Evolutionary conservation across 2,113 vertebrate species (phyloP), one percentile per base, ranked within the genome.

Genomic region (Eidolon helvum): DNA sequence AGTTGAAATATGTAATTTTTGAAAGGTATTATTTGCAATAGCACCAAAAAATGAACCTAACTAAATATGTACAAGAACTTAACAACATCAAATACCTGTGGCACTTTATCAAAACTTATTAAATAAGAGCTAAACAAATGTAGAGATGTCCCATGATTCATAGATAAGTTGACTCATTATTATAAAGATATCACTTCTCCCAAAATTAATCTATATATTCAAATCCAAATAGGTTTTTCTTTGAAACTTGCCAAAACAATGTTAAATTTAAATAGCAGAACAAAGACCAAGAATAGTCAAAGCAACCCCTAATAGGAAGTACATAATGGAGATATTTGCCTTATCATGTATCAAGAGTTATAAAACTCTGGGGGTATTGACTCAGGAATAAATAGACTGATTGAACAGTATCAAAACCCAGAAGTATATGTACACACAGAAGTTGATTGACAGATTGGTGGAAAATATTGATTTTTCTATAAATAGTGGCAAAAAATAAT

Each of bases 51-150:
- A 69, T 75, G 35, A 59, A 30, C 83, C 38, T 82, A 94, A n/a
- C 55, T 53, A 89, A 94, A 59, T 18, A 30, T 63, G 38, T 11
- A 38, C 1, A 59, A 91, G n/a, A 65, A 1, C 38, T 85, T 75
- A 87, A 61, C 5, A 85, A 38, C 24, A 92, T 53, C 12, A 69
- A 88, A 72, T 48, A 40, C 1, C 21, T 74, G 11, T 87, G 59
- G 69, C 65, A 53, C 0, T 89, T 33, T 38, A 38, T 48, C 72
- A 55, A 92, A 88, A 92, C 16, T 35, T 33, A 43, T 50, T 78
- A 79, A 90, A 68, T 77, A 79, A 85, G 12, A 90, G 38, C n/a
- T 74, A 91, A 90, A 66, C 50, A 85, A 87, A 94, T 35, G 9
- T 50, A 77, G 10, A 65, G 26, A 18, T 35, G 2, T n/a, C 48